Conservation (phyloP, 1,140 invertebrate genomes). For the Eurosta solidaginis region DNA sequence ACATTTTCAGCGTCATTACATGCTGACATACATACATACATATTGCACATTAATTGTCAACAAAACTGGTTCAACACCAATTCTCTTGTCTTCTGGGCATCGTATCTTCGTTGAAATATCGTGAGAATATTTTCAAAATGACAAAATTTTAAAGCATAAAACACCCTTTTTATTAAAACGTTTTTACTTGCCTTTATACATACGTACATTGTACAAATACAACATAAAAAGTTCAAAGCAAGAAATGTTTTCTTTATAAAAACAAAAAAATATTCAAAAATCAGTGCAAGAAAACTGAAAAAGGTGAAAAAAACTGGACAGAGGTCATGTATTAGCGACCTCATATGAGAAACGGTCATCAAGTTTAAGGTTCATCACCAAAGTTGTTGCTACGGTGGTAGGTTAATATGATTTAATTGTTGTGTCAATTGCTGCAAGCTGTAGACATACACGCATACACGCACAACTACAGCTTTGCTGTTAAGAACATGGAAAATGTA, state of each 20-base stretch:
- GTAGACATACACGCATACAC: not conserved
- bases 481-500: not conserved
- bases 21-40: not conserved
- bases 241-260: not conserved
- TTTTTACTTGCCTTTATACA: not conserved
- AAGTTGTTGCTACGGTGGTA: constrained; percentile 3
- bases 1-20: not conserved
- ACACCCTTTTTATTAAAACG: constrained; percentile 20
- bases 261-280: not conserved
- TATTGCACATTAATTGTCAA: not conserved
- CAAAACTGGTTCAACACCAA: not conserved
- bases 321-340: constrained; percentile 3
- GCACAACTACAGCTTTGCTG: not conserved
- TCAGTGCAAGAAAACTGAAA: not conserved
- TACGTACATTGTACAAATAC: not conserved
- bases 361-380: constrained; percentile 22
- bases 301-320: constrained; percentile 1
- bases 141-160: constrained; percentile 23
- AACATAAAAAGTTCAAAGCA: constrained; percentile 11
- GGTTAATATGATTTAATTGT: constrained; percentile 26
- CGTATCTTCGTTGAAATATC: constrained; percentile 5
- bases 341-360: constrained; percentile 1
- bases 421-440: constrained; percentile 10
- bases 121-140: constrained; percentile 22
- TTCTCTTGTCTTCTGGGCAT: not conserved